Conservation (phyloP, 2,888 invertebrate genomes). For the Unio delphinus region DNA sequence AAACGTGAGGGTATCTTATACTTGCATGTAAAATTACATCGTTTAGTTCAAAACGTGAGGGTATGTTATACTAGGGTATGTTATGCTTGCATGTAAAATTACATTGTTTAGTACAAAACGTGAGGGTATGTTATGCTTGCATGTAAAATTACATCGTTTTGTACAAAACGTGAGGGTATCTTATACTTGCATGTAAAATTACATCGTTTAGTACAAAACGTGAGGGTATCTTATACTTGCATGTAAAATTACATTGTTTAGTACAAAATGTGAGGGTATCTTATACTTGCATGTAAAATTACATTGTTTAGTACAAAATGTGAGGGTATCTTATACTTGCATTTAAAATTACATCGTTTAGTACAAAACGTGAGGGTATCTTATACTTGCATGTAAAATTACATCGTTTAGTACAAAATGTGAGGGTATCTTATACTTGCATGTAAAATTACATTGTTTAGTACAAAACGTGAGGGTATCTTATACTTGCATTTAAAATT, state of each 20-base stretch:
- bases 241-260: no score
- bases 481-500: background rate
- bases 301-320: conserved; percentile 23
- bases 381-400: background rate
- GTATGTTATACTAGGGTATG: conserved; percentile 46
- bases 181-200: background rate
- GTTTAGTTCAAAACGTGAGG: conserved; percentile 54
- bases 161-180: conserved; percentile 46
- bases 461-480: conserved; percentile 46
- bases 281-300: background rate
- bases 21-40: background rate
- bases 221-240: conserved; percentile 32
- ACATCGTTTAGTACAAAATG: conserved; percentile 24
- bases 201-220: conserved; percentile 22
- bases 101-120: conserved; percentile 23
- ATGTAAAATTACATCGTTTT: no score
- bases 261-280: conserved; percentile 46
- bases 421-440: conserved; percentile 32
- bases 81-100: background rate
- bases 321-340: conserved; percentile 32
- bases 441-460: no score
- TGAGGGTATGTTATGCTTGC: conserved; percentile 32
- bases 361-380: conserved; percentile 46
- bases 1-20: conserved; percentile 47
- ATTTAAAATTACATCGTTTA: no score